These are phyloP conservation scores for Synergus umbraculus DNA, from an alignment of 2,888 invertebrate genomes.

Conservation along the genomic window DNA sequence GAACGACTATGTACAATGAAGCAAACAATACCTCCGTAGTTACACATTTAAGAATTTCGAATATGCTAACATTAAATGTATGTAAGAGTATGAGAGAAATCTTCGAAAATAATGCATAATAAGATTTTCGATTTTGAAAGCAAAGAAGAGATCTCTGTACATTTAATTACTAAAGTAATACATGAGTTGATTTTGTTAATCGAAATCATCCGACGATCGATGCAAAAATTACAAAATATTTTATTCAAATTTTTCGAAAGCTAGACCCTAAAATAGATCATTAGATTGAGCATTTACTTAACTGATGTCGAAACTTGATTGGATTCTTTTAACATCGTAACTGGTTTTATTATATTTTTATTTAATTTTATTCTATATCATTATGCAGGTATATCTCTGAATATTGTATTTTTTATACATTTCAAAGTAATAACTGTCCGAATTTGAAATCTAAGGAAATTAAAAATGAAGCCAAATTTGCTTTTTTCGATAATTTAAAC, in stretches of 20 bases:
- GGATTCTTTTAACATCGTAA: neutral
- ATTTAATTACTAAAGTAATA: neutral
- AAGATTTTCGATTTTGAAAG: constrained; percentile 52
- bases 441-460: neutral
- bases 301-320: constrained; percentile 27
- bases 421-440: neutral
- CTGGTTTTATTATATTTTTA: constrained; percentile 2
- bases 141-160: constrained; percentile 24
- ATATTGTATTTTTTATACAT: constrained; percentile 13
- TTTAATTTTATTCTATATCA: neutral
- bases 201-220: neutral
- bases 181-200: neutral
- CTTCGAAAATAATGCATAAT: constrained; percentile 3
- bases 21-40: constrained; percentile 63
- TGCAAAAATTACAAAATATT: constrained; percentile 19
- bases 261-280: constrained; percentile 18
- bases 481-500: neutral
- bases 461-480: neutral
- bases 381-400: neutral
- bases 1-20: constrained; percentile 56
- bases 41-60: constrained; percentile 50
- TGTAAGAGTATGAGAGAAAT: constrained; percentile 43
- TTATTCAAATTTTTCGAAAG: constrained; percentile 15
- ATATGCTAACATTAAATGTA: constrained; percentile 42
- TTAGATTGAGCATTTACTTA: constrained; percentile 32